These are phyloP conservation scores for Oedothorax gibbosus DNA, from an alignment of 1,140 invertebrate genomes.

Conservation along the genomic window DNA sequence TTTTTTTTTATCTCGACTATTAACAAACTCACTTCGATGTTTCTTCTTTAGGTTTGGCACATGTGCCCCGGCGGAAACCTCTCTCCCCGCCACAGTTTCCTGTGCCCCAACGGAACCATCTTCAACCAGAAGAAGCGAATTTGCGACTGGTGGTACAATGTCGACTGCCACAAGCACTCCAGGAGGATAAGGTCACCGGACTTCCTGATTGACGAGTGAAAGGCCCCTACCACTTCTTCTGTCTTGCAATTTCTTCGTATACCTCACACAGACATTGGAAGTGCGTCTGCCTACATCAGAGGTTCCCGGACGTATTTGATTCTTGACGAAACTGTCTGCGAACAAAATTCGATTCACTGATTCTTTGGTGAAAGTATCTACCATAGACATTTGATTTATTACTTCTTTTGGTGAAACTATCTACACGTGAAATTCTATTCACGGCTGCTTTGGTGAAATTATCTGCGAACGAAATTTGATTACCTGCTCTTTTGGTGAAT, in stretches of 20 bases:
- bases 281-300: not conserved
- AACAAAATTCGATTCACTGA: not conserved
- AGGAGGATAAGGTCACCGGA: conserved; percentile 19
- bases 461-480: too few species aligned
- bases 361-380: not conserved
- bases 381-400: too few species aligned
- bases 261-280: not conserved
- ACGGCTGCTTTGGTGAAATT: not conserved
- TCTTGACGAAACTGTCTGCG: too few species aligned
- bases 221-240: not conserved
- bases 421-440: too few species aligned
- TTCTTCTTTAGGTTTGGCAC: conserved; percentile 61
- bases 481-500: not conserved
- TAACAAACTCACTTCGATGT: too few species aligned
- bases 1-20: too few species aligned
- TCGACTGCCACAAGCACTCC: conserved; percentile 65
- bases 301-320: not conserved
- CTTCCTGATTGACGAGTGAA: not conserved
- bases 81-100: conserved; percentile 57
- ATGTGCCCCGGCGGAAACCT: conserved; percentile 62
- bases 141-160: conserved; percentile 64
- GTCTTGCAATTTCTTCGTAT: not conserved
- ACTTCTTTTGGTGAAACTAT: too few species aligned
- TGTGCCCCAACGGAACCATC: conserved; percentile 62
- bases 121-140: conserved; percentile 63